Evolutionary conservation across 2,888 invertebrate species (phyloP).

Genomic region (Phengaris arion): DNA sequence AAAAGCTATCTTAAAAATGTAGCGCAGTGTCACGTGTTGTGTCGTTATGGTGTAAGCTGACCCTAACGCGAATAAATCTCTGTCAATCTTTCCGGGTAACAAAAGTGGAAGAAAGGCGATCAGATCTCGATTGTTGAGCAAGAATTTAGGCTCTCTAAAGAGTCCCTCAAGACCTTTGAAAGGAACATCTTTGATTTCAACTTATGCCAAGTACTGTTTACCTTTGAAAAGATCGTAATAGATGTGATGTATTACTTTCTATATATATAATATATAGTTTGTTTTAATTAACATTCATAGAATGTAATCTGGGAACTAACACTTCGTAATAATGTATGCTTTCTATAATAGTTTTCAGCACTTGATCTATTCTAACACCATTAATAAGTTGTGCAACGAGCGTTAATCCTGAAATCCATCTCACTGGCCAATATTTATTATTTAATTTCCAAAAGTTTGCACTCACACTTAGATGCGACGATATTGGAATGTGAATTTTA

Average conservation of each 20-base stretch:
- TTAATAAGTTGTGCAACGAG: not conserved
- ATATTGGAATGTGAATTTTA: not conserved
- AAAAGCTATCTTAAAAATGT: no score
- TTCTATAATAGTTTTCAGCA: not conserved
- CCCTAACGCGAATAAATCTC: slow-evolving; percentile 20
- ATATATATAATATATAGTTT: not conserved
- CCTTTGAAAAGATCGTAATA: not conserved
- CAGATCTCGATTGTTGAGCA: slow-evolving; percentile 5
- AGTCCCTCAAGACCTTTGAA: slow-evolving; percentile 1
- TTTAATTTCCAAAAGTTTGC: not conserved
- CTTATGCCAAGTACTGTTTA: slow-evolving; percentile 8
- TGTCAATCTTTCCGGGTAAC: slow-evolving; percentile 21
- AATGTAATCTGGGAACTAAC: not conserved
- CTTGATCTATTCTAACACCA: not conserved
- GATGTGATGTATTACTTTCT: not conserved
- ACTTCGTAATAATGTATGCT: not conserved
- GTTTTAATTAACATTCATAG: not conserved
- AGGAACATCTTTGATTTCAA: slow-evolving; percentile 13
- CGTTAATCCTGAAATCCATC: not conserved
- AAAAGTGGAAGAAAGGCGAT: slow-evolving; percentile 19
- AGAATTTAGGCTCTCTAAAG: not conserved
- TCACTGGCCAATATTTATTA: not conserved
- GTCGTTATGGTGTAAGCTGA: no score
- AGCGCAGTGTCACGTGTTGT: no score
- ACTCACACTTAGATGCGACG: not conserved